Evolutionary conservation across 2,113 vertebrate species (phyloP), one percentile per base, ranked within the genome.

Genomic region (Clarias macrocephalus): DNA sequence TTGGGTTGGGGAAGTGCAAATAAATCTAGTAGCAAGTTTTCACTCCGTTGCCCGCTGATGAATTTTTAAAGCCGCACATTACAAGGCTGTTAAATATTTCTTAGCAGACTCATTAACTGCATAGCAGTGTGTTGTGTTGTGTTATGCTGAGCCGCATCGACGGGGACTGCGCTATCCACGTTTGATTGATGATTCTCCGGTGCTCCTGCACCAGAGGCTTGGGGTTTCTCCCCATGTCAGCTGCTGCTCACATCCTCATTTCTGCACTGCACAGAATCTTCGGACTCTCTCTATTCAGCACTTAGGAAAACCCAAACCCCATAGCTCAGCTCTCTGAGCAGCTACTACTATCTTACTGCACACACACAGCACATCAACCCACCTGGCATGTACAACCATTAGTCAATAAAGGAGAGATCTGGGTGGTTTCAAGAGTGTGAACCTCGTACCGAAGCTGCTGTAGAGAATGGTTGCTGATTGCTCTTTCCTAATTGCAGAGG

Each of bases 151-250:
- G 28, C 60, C 42, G 62, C 28, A 52, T 87, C 60, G 7, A 83
- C 79, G 73, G 72, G 72, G 72, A 87, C 86, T 83, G 82, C n/a
- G 52, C 84, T 52, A 28, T 59, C 81, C 60, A 57, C 48, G 48
- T 88, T 85, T 83, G 88, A 86, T 86, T 77, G 80, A 88, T 88
- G 88, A 88, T 63, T 60, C 68, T 81, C 86, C 54, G 23, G 83
- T 19, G 65, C 57, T 84, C 68, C 72, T 79, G 86, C 86, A 84
- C 86, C 86, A 87, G 81, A 77, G 62, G 23, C 80, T 77, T 77
- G 62, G 72, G 81, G 81, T 84, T 87, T 87, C 81, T 86, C 60
- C 52, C 52, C 82, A 79, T 90, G 86, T 88, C 85, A 88, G 85
- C 89, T 84, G 48, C 89, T 84, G 82, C 68, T 84, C 79, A 85